Base-by-base conservation (phyloP, 2,797 vertebrate species). In the Girardinus metallicus region DNA sequence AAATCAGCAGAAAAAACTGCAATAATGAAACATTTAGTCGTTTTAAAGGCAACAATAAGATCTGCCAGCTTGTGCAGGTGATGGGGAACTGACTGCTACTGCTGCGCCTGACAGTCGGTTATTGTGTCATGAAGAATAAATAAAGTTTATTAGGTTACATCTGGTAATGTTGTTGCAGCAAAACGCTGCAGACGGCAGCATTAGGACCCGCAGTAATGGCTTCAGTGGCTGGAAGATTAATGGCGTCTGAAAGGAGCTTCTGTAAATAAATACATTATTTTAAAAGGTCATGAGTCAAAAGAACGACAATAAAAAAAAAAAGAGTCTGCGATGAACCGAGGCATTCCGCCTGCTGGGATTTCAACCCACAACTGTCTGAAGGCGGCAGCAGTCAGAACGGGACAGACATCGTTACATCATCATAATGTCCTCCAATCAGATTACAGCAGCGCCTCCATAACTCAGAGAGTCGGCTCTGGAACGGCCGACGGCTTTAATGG, bases 371-470 rank as follows among this genome's bases (percentile, higher is more conserved):
- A 34, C 60, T 9, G 51, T 55, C 64, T 74, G 73, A 79, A 77
- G 75, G 47, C 43, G 51, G 80, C 60, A 80, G 11, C 73, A 82
- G 77, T 81, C 91, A 83, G 91, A 86, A 84, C 84, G 88, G 85
- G 76, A 62, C 88, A 95, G 93, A 95, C 94, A 85, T 87, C 84
- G 83, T 91, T 92, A 91, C 93, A 95, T 95, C 93, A 94, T 89
- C 90, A 91, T 94, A 93, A 93, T 93, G 92, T 73, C 72, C 81
- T 89, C 79, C 83, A 95, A 95, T 94, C 86, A 74, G 84, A 94
- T 95, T 94, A 94, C 31, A 77, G 77, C 83, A 74, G 34, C 73
- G 77, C 85, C 78, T 89, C 84, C 81, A 84, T 92, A 91, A 87
- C 66, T 93, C 89, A 85, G 82, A 29, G 76, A 88, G 84, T 86